Base-by-base conservation (phyloP, 1,140 invertebrate genomes). In the Drosophila mayri region DNA sequence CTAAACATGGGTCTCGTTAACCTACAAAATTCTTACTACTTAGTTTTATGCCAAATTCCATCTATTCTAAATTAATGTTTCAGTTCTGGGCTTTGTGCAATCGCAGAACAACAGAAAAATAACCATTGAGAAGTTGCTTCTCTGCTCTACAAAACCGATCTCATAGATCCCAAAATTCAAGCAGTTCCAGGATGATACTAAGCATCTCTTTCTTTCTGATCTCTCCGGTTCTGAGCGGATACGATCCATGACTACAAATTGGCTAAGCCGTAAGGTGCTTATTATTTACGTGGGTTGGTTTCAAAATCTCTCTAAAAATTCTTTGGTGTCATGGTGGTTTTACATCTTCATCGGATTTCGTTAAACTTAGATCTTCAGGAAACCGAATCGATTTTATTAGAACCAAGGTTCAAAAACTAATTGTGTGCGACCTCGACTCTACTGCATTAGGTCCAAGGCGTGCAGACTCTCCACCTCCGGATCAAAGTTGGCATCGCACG, bases 401-500 rank as follows among this genome's bases (percentile, higher is more conserved):
- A 50, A 50, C 10, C 47, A 9, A 50, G 28, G 49, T 54, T 54
- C 28, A 38, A 46, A 37, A 25, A 18, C n/a, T 49, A 14, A 40
- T 28, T 37, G 8, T 25, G 18, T 25, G 16, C 5, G 3, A 6
- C 20, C 20, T 46, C 43, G 43, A 22, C 44, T 50, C 64, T 84
- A 80, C 28, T 84, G 68, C 16, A 75, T 44, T 55, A 81, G 49
- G 16, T 90, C 91, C 44, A 92, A 49, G 9, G 77, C 78, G n/a
- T 84, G 80, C 22, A 92, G 54, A 41, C 91, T 92, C 54, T 92
- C 91, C 2, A 92, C 54, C 20, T 92, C 91, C 3, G 82, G 81
- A 78, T 93, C 93, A 18, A 92, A 92, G 60, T 93, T 94, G 10
- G 93, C 93, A 37, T 95, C 94, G 71, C 95, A 95, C 14, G 94